Evolutionary conservation across 2,888 invertebrate genomes (phyloP).

Genomic region (Caenorhabditis sp.): DNA sequence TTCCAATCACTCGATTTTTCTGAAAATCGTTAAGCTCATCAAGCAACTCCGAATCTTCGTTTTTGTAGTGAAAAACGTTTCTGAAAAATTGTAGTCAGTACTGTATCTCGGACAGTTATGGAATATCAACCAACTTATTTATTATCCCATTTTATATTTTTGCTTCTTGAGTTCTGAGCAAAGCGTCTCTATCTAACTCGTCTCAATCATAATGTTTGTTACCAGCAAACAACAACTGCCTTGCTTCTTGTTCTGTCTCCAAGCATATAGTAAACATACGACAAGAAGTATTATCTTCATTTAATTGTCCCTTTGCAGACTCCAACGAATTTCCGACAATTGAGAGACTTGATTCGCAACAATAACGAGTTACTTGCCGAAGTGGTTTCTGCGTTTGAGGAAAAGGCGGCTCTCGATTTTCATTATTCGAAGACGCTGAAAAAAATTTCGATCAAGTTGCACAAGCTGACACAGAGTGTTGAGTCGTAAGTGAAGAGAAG

Average conservation of each 20-base stretch:
- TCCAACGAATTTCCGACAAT: constrained; percentile 70
- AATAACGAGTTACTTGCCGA: constrained; percentile 73
- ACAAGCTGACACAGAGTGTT: constrained; percentile 69
- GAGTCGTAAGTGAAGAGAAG: constrained; percentile 70
- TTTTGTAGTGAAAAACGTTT: no score
- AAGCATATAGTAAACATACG: constrained; percentile 7
- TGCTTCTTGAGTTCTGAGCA: no score
- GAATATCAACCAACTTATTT: no score
- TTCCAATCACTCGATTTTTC: no score
- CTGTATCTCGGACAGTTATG: no score
- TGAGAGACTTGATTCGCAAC: constrained; percentile 66
- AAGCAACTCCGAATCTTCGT: no score
- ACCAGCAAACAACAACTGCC: constrained; percentile 29
- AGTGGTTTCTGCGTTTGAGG: constrained; percentile 72
- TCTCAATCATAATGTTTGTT: not conserved
- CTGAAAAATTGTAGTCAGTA: no score
- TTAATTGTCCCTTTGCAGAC: constrained; percentile 57
- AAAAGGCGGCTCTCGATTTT: constrained; percentile 74
- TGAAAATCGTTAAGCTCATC: no score
- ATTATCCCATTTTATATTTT: no score
- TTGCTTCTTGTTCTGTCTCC: no score
- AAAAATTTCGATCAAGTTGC: constrained; percentile 70
- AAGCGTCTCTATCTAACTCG: no score
- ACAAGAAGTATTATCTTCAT: constrained; percentile 12
- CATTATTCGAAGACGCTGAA: constrained; percentile 75